phyloP scores from a whole-genome alignment of 1,140 invertebrate genomes.

The Diorhabda sublineata region DNA sequence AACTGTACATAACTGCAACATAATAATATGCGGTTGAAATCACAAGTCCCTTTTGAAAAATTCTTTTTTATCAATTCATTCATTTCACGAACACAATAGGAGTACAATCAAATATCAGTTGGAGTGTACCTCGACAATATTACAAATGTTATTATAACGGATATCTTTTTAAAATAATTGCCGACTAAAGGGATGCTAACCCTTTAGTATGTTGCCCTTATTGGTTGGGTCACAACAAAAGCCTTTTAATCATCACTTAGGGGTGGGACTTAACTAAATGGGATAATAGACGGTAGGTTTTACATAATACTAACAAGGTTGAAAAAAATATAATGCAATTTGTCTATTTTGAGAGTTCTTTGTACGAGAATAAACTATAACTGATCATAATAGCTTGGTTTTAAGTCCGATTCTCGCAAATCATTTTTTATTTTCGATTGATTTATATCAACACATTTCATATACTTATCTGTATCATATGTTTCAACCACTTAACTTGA shows the following conservation, averaged over 20 bases:
- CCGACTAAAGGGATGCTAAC: conserved; percentile 25
- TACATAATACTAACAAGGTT: conserved; percentile 28
- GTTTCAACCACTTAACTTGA: too few species aligned
- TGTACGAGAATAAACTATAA: too few species aligned
- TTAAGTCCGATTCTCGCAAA: too few species aligned
- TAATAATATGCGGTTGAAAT: conserved; percentile 22
- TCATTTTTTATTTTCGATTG: too few species aligned
- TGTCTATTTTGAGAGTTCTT: conserved; percentile 9
- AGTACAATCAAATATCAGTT: conserved; percentile 31
- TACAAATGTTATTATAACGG: conserved; percentile 38
- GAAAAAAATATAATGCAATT: conserved; percentile 26
- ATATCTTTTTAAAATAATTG: conserved; percentile 35
- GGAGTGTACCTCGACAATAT: conserved; percentile 31
- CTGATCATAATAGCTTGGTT: too few species aligned
- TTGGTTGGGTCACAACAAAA: conserved; percentile 27
- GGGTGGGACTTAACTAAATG: conserved; percentile 28
- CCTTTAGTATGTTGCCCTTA: conserved; percentile 20
- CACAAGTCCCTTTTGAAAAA: conserved; percentile 16
- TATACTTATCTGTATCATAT: too few species aligned
- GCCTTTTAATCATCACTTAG: conserved; percentile 33
- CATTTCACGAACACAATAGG: conserved; percentile 31
- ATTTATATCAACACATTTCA: too few species aligned
- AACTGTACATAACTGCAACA: conserved; percentile 5
- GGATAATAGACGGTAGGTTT: conserved; percentile 20
- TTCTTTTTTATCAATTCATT: conserved; percentile 20